Evolutionary conservation across 2,113 vertebrate species (phyloP).

Genomic region (Phainopepla nitens): DNA sequence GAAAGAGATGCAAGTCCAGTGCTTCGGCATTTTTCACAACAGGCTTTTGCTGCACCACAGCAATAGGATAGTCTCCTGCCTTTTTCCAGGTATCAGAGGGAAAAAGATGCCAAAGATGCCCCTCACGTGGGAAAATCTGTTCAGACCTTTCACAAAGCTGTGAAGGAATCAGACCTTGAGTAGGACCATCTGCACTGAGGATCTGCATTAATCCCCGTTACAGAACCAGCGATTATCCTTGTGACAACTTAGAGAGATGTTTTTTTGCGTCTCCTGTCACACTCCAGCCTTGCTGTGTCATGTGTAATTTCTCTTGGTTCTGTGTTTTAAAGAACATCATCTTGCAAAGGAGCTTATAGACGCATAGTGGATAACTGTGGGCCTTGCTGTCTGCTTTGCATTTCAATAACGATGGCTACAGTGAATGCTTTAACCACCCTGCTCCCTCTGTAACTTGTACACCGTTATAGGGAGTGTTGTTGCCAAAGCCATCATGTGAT

Average conservation of each 20-base stretch:
- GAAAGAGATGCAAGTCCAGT: neutral
- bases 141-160: neutral
- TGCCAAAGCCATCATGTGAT: slow-evolving; percentile 84
- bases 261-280: neutral
- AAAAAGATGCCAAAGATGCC: neutral
- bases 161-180: neutral
- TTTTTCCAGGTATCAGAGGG: neutral
- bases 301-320: neutral
- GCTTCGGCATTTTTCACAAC: neutral
- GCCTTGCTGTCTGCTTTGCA: slow-evolving; percentile 53
- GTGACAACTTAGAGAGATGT: neutral
- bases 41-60: neutral
- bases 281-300: neutral
- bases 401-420: slow-evolving; percentile 70
- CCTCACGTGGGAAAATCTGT: neutral
- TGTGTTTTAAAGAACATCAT: neutral
- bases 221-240: neutral
- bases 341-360: neutral
- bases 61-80: neutral
- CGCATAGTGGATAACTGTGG: slow-evolving; percentile 55
- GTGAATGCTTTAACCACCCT: slow-evolving; percentile 64
- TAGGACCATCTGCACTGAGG: neutral
- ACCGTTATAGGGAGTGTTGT: slow-evolving; percentile 73
- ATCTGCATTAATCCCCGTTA: neutral
- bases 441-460: slow-evolving; percentile 73